Evolutionary conservation across 2,888 invertebrate genomes (phyloP), one percentile per base, ranked within the genome.

Genomic region (Aphidoletes aphidimyza): DNA sequence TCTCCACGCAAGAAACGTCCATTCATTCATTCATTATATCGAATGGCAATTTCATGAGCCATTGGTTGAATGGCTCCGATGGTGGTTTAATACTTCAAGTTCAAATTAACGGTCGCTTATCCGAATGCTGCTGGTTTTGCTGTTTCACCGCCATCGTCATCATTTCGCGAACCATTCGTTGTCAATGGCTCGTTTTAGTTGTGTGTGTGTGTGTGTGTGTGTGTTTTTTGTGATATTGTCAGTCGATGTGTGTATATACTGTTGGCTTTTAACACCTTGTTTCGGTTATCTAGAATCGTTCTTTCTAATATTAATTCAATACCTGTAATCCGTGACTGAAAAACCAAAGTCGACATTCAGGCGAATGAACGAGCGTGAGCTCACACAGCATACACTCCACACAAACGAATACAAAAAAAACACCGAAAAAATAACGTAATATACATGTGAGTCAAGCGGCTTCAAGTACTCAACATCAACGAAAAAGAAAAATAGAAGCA

Each of bases 251-350:
- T n/a, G n/a, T n/a, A n/a, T n/a, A n/a, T n/a, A n/a, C n/a, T n/a
- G n/a, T n/a, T 54, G 54, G 22, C 54, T 22, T 54, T 54, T 54
- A 54, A 54, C 54, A 54, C 22, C 54, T 54, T 54, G 54, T 54
- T 54, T 22, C 54, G 9, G n/a, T 54, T 54, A 54, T 22, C 22
- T 54, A 54, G 22, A 54, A 54, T 22, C 22, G 54, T 54, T 9
- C 54, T 8, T 54, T 54, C 22, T 54, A 54, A 54, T 54, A 54
- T 54, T 54, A 54, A 54, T 54, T 54, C 54, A 54, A 54, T 54
- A 54, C 54, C 54, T 54, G 54, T 54, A 54, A 54, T 54, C 54
- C 54, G 54, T 54, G 54, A 54, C 22, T n/a, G 9, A 22, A 3
- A 54, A n/a, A 54, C 2, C 54, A 22, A 22, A n/a, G 9, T 54